phyloP scores from a whole-genome alignment of 2,797 vertebrate species.

The Apogon talboti region DNA sequence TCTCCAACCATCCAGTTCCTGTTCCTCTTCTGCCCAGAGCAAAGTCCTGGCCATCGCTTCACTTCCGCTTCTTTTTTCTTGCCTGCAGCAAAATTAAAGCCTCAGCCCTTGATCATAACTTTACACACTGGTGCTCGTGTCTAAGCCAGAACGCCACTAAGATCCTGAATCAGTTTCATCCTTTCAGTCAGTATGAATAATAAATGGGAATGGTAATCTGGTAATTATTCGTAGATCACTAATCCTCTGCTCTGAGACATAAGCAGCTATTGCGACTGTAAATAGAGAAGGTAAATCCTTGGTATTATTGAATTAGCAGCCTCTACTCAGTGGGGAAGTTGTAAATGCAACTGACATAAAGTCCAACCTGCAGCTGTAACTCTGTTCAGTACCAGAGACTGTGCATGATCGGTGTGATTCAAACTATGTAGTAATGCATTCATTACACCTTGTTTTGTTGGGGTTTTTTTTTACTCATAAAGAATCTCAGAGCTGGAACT shows the following conservation, averaged over 20 bases:
- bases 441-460: not conserved
- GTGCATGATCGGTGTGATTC: slow-evolving; percentile 15
- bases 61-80: slow-evolving; percentile 22
- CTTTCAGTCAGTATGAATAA: slow-evolving; percentile 52
- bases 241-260: slow-evolving; percentile 55
- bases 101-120: slow-evolving; percentile 17
- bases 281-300: slow-evolving; percentile 73
- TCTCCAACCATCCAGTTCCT: slow-evolving; percentile 22
- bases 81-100: slow-evolving; percentile 23
- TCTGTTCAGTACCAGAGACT: slow-evolving; percentile 27
- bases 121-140: slow-evolving; percentile 13
- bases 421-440: slow-evolving; percentile 1
- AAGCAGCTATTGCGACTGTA: slow-evolving; percentile 61
- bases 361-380: slow-evolving; percentile 30
- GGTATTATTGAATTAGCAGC: slow-evolving; percentile 66
- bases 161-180: slow-evolving; percentile 47
- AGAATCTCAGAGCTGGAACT: too few species aligned
- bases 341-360: slow-evolving; percentile 44
- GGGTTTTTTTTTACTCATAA: not conserved
- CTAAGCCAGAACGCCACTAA: slow-evolving; percentile 21
- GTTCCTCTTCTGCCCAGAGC: slow-evolving; percentile 37
- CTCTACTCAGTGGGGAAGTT: slow-evolving; percentile 58
- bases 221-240: slow-evolving; percentile 53
- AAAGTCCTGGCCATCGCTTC: slow-evolving; percentile 22
- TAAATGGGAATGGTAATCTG: slow-evolving; percentile 56